phyloP scores from a whole-genome alignment of 2,888 invertebrate species.

The Schizaphis graminum region DNA sequence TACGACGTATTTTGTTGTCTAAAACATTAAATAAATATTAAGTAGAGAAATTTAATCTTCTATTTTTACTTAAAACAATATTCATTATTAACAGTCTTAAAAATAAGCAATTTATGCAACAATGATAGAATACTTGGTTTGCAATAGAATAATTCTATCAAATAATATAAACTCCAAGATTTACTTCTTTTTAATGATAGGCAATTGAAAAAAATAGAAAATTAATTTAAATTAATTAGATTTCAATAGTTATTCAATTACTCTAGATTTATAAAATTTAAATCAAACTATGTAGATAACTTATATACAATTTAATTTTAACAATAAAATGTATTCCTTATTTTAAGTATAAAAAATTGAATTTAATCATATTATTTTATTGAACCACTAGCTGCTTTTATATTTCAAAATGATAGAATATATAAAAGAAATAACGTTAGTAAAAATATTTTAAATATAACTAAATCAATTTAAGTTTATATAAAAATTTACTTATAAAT shows the following conservation, averaged over 20 bases:
- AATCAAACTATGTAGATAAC: not conserved
- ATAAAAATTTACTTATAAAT: not conserved
- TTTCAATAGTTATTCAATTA: not conserved
- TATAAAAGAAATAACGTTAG: not conserved
- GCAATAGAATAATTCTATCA: not conserved
- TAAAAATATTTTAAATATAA: not conserved
- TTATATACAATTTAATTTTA: not conserved
- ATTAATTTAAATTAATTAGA: not conserved
- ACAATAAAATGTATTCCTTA: not conserved
- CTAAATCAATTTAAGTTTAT: not conserved
- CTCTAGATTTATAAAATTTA: not conserved
- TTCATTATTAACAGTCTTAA: not conserved
- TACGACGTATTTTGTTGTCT: constrained; percentile 41
- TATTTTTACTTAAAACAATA: constrained; percentile 9
- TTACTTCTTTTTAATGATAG: not conserved
- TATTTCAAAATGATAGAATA: not conserved
- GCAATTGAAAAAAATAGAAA: not conserved
- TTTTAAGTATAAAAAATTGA: not conserved
- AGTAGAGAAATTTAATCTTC: constrained; percentile 41
- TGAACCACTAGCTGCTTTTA: not conserved
- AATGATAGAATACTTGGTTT: not conserved
- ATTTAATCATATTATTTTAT: not conserved
- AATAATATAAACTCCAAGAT: not conserved
- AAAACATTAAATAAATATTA: constrained; percentile 46
- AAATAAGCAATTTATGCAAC: not conserved